phyloP scores from a whole-genome alignment of 2,797 vertebrate genomes.

The Podarcis lilfordi region DNA sequence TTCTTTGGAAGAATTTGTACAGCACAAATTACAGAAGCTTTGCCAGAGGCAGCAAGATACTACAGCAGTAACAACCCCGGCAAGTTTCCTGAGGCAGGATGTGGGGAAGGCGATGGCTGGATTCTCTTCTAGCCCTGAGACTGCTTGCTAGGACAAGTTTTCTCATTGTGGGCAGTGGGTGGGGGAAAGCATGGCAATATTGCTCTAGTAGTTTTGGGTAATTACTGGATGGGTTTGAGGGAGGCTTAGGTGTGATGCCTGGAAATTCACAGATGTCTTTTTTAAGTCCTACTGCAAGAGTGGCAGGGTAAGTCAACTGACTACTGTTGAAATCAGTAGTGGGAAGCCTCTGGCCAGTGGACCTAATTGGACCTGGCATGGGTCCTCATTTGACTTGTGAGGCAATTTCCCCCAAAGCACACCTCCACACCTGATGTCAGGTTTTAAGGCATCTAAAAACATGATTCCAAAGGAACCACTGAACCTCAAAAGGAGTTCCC shows the following conservation, averaged over 20 bases:
- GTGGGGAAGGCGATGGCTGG: conserved; percentile 59
- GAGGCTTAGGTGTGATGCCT: not conserved
- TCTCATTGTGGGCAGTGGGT: not conserved
- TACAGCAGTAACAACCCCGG: conserved; percentile 19
- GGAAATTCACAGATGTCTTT: not conserved
- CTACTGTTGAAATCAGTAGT: not conserved
- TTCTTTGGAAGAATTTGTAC: conserved; percentile 92
- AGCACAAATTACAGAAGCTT: conserved; percentile 91
- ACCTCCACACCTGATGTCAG: no score
- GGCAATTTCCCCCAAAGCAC: no score
- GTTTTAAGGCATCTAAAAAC: no score
- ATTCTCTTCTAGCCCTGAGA: conserved; percentile 18
- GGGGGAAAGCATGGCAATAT: not conserved
- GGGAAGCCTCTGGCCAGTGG: not conserved
- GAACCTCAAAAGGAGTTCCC: no score
- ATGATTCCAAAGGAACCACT: no score
- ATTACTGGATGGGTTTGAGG: not conserved
- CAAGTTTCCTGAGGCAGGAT: conserved; percentile 65
- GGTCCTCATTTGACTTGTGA: no score
- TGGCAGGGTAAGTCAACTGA: not conserved
- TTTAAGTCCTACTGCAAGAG: no score
- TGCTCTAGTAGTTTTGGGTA: not conserved
- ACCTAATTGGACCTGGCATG: no score
- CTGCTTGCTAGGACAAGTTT: conserved; percentile 1
- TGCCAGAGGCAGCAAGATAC: conserved; percentile 81